A percentile compares a stretch with the other conserved stretches of the same genome.
These are phyloP conservation scores for Stichodactyla mertensii DNA, from an alignment of 64 coral and sea anemone genomes.

Conservation along the genomic window DNA sequence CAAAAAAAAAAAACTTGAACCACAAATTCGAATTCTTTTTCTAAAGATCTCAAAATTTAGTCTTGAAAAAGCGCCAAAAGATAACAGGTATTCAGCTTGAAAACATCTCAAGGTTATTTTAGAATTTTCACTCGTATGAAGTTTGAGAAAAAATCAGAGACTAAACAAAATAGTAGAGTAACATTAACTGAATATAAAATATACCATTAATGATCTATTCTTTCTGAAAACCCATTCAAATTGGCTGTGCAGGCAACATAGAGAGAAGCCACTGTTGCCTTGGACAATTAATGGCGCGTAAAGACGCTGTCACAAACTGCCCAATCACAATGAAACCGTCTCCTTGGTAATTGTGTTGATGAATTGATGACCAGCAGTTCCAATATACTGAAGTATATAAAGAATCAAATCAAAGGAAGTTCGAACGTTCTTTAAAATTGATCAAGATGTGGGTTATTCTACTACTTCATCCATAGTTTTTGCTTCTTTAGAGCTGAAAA, in stretches of 20 bases:
- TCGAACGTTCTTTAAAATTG: not conserved
- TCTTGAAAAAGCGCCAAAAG: not conserved
- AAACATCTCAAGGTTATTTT: not conserved
- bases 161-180: no score
- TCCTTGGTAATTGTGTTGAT: conserved; percentile 16
- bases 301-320: not conserved
- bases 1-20: no score
- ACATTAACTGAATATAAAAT: not conserved
- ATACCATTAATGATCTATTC: not conserved
- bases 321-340: not conserved
- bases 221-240: not conserved
- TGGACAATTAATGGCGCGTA: not conserved
- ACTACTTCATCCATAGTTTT: not conserved
- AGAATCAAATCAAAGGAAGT: not conserved
- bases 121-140: no score
- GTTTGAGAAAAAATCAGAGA: no score
- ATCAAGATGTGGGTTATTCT: not conserved
- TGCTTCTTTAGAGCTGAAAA: not conserved
- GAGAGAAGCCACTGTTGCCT: not conserved
- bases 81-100: not conserved
- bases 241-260: not conserved
- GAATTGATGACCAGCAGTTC: not conserved
- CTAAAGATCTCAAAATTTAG: not conserved
- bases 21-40: no score
- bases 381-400: not conserved